Conservation (phyloP, 2,888 invertebrate species). For the Drosophila silvestris region DNA sequence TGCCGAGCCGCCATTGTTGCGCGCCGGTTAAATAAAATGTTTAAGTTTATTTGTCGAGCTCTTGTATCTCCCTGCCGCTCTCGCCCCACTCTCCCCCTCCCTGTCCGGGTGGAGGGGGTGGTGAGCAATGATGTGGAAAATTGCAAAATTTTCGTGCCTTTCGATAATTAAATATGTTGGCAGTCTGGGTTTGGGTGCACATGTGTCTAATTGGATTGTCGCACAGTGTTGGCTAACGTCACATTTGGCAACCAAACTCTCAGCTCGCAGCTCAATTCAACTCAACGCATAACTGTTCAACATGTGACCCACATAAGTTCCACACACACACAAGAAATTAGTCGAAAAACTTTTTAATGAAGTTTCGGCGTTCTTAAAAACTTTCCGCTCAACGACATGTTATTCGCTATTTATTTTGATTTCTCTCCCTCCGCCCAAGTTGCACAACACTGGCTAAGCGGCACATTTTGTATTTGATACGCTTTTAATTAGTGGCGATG, state of each 20-base stretch:
- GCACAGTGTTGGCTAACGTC: conserved; percentile 70
- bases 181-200: conserved; percentile 37
- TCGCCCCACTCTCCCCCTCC: neutral
- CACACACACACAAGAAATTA: conserved; percentile 28
- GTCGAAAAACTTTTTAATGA: conserved; percentile 74
- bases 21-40: conserved; percentile 47
- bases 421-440: conserved; percentile 33
- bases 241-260: conserved; percentile 27
- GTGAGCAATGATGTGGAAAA: conserved; percentile 69
- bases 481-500: conserved; percentile 77
- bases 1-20: conserved; percentile 65
- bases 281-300: neutral
- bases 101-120: too few relatives aligned
- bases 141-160: conserved; percentile 70
- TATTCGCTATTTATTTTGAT: conserved; percentile 75
- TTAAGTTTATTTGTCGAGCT: conserved; percentile 55
- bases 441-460: conserved; percentile 53
- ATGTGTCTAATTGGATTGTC: conserved; percentile 77
- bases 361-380: conserved; percentile 76
- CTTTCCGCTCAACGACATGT: conserved; percentile 68
- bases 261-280: conserved; percentile 4
- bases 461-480: conserved; percentile 71
- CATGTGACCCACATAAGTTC: conserved; percentile 66
- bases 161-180: conserved; percentile 76
- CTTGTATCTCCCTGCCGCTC: neutral